Base-by-base conservation (phyloP, 2,113 vertebrate species). In the Argyrosomus japonicus region DNA sequence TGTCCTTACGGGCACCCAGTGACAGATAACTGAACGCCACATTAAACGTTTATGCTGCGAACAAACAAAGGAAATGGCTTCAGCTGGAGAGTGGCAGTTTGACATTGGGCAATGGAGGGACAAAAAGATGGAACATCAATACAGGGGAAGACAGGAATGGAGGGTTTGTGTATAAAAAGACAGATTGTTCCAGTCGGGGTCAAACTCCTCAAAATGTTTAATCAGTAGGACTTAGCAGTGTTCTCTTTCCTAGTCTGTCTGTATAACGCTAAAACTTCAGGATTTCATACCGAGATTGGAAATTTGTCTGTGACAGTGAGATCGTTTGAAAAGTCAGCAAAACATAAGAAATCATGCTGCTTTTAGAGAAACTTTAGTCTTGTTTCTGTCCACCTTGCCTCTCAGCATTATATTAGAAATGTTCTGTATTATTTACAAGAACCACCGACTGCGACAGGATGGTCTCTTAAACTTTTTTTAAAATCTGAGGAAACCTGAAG, bases 21-120 rank as follows among this genome's bases (percentile, higher is more conserved):
- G 68, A 47, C 68, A 32, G 60, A 64, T 32, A n/a, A 36, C 51
- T 3, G 2, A 79, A 51, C 9, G 14, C 36, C 60, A 64, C 77
- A 72, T 80, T 72, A 72, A 72, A 57, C 68, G 48, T 80, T 80
- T 4, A 72, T 48, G 50, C 60, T 10, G 36, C 60, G 2, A 73
- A 56, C 57, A 63, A 79, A 79, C 77, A 65, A 18, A 80, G 50
- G 62, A 72, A 57, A 69, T 21, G 77, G 68, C 25, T 57, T 64
- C 50, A 72, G 40, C 10, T 1, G 47, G n/a, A n/a, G n/a, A n/a
- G n/a, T n/a, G n/a, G n/a, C n/a, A n/a, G n/a, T 48, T 73, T 60
- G 70, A 60, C 40, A 9, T 21, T 19, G 54, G 15, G 36, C 36
- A 23, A 50, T 19, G 23, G 25, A 51, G 25, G 63, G 65, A 51